Percentiles rank a stretch among this genome's conserved stretches.
Conservation (phyloP, 1,140 invertebrate species). For the Chionoecetes opilio region DNA sequence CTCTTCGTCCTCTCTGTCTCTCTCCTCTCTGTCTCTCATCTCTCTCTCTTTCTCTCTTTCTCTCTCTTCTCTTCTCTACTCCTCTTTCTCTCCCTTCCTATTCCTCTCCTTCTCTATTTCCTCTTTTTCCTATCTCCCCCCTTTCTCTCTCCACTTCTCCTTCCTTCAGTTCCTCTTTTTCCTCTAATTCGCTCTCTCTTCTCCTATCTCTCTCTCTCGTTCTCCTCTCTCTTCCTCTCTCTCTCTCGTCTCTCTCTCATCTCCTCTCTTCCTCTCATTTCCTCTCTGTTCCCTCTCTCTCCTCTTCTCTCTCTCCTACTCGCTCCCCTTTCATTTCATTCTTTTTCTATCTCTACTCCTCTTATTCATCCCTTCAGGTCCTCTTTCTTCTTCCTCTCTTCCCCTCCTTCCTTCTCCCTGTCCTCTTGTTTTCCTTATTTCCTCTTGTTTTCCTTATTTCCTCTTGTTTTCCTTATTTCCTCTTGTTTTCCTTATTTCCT, state of each 20-base stretch:
- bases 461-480: neutral
- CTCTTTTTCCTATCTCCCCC: too few relatives aligned
- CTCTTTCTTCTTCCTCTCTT: neutral
- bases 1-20: neutral
- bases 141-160: too few relatives aligned
- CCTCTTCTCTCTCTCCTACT: neutral
- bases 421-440: neutral
- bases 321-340: neutral
- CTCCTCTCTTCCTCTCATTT: neutral
- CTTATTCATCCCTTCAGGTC: too few relatives aligned
- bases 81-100: neutral
- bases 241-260: neutral
- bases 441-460: neutral
- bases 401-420: too few relatives aligned
- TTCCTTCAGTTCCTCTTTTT: neutral
- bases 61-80: neutral
- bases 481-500: neutral
- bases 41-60: constrained; percentile 14
- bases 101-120: neutral
- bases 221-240: neutral
- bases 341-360: neutral
- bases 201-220: neutral
- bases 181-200: too few relatives aligned
- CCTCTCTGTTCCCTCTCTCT: neutral
- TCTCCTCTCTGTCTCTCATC: too few relatives aligned